A percentile compares a stretch with the other conserved stretches of the same genome.
Evolutionary conservation across 1,140 invertebrate genomes (phyloP).

Genomic region (Caenorhabditis latens): DNA sequence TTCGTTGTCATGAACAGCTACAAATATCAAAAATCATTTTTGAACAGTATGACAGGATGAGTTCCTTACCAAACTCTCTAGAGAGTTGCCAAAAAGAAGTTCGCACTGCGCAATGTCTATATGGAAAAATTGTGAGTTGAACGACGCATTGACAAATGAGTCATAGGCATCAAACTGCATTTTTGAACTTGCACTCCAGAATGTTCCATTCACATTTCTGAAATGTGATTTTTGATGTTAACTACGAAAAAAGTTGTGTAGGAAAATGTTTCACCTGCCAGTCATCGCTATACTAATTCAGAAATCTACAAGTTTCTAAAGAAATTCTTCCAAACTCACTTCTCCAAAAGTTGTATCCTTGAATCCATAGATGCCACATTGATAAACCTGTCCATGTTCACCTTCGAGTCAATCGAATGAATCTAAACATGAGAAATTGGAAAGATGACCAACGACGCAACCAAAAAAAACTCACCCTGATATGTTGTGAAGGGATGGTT

Average conservation of each 20-base stretch:
- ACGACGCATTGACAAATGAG: constrained; percentile 48
- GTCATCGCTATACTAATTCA: too few relatives aligned
- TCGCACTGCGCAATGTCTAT: constrained; percentile 38
- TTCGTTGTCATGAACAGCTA: constrained; percentile 47
- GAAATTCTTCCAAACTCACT: too few relatives aligned
- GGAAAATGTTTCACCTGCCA: too few relatives aligned
- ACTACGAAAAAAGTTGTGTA: too few relatives aligned
- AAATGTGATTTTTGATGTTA: background rate
- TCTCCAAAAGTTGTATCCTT: constrained; percentile 6
- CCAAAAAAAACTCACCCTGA: constrained; percentile 22
- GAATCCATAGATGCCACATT: constrained; percentile 33
- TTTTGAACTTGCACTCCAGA: constrained; percentile 38
- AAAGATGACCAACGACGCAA: background rate
- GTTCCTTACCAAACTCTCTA: constrained; percentile 20
- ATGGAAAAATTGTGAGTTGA: constrained; percentile 31
- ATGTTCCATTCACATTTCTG: constrained; percentile 35
- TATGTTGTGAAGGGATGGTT: constrained; percentile 26
- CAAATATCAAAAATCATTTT: background rate
- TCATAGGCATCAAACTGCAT: constrained; percentile 48
- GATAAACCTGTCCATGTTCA: constrained; percentile 43
- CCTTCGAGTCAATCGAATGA: constrained; percentile 39
- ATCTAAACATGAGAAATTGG: background rate
- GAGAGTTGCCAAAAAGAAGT: constrained; percentile 46
- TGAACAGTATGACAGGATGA: too few relatives aligned
- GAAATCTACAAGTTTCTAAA: too few relatives aligned